Evolutionary conservation across 2,113 vertebrate genomes (phyloP).

Genomic region (Puma concolor): DNA sequence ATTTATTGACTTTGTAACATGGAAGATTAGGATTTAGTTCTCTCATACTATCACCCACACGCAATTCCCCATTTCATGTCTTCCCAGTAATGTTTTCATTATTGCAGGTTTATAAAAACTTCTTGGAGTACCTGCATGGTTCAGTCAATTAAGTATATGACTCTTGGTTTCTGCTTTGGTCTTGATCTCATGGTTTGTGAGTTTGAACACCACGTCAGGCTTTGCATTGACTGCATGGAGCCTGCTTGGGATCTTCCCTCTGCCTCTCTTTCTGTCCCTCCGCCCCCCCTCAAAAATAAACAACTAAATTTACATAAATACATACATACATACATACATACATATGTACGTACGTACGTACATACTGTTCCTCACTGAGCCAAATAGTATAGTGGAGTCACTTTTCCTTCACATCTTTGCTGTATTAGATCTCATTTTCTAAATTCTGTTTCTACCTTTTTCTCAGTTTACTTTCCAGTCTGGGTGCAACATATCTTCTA

Average conservation of each 20-base stretch:
- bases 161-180: too few relatives aligned
- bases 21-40: slow-evolving; percentile 20
- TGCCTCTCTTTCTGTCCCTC: too few relatives aligned
- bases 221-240: too few relatives aligned
- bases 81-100: neutral
- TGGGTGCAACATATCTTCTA: neutral
- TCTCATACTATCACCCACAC: neutral
- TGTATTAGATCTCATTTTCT: slow-evolving; percentile 21
- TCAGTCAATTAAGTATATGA: too few relatives aligned
- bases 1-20: slow-evolving; percentile 9
- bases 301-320: too few relatives aligned
- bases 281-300: too few relatives aligned
- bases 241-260: too few relatives aligned
- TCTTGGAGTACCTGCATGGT: too few relatives aligned
- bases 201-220: too few relatives aligned
- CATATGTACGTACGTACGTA: too few relatives aligned
- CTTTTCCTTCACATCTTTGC: slow-evolving; percentile 29
- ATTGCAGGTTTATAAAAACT: neutral
- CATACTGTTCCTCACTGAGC: neutral
- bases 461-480: slow-evolving; percentile 48
- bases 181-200: too few relatives aligned
- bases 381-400: neutral
- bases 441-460: slow-evolving; percentile 27
- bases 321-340: too few relatives aligned
- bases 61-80: neutral